Conservation (phyloP, 2,113 vertebrate genomes). For the Elanoides forficatus region DNA sequence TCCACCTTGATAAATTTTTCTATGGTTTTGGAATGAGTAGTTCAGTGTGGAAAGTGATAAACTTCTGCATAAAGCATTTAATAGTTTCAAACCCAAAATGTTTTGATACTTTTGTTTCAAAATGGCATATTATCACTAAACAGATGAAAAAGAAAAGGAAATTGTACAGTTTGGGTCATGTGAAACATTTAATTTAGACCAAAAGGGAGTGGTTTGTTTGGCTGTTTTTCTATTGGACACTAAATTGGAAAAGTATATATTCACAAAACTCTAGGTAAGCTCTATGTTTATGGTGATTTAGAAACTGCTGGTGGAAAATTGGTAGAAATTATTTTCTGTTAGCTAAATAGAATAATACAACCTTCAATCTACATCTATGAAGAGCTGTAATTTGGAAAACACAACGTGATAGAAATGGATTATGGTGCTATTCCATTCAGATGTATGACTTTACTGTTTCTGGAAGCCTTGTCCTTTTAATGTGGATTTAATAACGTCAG, state of each 20-base stretch:
- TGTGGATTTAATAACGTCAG: not conserved
- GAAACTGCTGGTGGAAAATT: not conserved
- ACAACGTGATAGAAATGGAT: not conserved
- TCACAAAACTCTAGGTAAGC: not conserved
- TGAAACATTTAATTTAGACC: not conserved
- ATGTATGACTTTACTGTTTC: not conserved
- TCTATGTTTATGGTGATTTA: not conserved
- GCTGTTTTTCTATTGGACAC: not conserved
- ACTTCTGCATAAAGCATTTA: not conserved
- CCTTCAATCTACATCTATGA: not conserved
- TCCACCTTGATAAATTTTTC: not conserved
- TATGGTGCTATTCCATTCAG: not conserved
- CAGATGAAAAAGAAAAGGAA: not conserved
- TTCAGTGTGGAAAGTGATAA: not conserved
- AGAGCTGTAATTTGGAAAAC: constrained; percentile 28
- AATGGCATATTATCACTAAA: not conserved
- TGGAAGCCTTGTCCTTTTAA: not conserved
- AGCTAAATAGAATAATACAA: constrained; percentile 10
- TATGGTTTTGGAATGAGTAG: not conserved
- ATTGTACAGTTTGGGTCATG: not conserved
- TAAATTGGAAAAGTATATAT: not conserved
- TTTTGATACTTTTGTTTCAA: not conserved
- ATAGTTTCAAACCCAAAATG: not conserved
- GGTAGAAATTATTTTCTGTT: not conserved
- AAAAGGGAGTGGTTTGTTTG: not conserved